phyloP scores from a whole-genome alignment of 2,888 invertebrate genomes.

The Melanargia galathea region DNA sequence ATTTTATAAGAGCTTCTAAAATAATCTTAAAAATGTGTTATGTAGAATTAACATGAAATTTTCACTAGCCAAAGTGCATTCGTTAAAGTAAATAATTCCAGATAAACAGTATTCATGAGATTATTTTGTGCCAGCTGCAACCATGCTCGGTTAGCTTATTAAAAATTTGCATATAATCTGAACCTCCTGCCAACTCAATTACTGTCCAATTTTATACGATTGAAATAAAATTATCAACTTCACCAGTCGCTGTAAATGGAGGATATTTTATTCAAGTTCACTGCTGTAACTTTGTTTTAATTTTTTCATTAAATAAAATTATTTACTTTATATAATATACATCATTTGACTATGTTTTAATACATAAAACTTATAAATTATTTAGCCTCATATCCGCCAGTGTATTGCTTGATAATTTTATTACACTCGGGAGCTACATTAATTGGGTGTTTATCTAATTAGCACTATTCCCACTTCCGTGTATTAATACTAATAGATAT shows the following conservation, averaged over 20 bases:
- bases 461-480: background rate
- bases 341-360: background rate
- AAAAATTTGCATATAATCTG: conserved; percentile 48
- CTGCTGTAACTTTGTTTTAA: background rate
- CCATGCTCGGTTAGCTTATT: conserved; percentile 45
- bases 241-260: background rate
- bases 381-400: background rate
- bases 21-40: background rate
- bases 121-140: conserved; percentile 44
- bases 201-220: conserved; percentile 40
- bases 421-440: background rate
- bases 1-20: background rate
- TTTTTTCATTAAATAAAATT: background rate
- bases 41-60: conserved; percentile 9
- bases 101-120: conserved; percentile 37
- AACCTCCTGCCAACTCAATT: conserved; percentile 45
- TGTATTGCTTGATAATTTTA: background rate
- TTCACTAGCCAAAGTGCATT: conserved; percentile 11
- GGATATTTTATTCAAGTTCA: background rate
- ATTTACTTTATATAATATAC: background rate
- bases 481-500: background rate
- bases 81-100: conserved; percentile 30
- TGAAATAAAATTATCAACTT: conserved; percentile 34
- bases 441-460: conserved; percentile 1
- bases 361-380: background rate